Percentiles rank a stretch among this genome's conserved stretches.
phyloP scores from a whole-genome alignment of 2,888 invertebrate species.

The Argyresthia goedartella region DNA sequence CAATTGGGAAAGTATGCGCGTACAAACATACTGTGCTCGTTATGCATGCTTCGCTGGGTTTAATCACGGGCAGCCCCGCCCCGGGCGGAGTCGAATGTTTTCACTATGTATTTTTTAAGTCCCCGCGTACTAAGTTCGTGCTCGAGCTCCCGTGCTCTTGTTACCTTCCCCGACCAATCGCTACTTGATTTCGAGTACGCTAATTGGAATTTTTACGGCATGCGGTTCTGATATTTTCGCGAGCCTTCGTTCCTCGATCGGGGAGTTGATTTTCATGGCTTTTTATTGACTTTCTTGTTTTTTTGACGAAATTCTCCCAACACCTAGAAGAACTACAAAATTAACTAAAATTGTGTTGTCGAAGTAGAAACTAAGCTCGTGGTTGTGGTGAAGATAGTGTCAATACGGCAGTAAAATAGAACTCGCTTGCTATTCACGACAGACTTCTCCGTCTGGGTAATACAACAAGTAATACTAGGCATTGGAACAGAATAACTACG shows the following conservation, averaged over 20 bases:
- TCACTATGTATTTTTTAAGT: constrained; percentile 66
- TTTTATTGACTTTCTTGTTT: not conserved
- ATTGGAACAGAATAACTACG: not conserved
- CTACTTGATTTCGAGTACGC: constrained; percentile 18
- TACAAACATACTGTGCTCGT: constrained; percentile 63
- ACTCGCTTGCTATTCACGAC: too few relatives aligned
- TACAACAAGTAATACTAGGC: too few relatives aligned
- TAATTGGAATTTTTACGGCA: constrained; percentile 22
- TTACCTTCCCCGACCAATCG: constrained; percentile 14
- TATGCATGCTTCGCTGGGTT: constrained; percentile 65
- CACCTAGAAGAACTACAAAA: too few relatives aligned
- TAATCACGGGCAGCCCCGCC: constrained; percentile 58
- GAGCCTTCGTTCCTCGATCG: not conserved
- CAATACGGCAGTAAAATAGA: too few relatives aligned
- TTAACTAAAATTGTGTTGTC: too few relatives aligned
- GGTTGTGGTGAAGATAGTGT: too few relatives aligned
- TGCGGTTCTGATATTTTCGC: not conserved
- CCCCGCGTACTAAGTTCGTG: constrained; percentile 25
- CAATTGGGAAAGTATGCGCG: constrained; percentile 53
- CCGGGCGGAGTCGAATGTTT: constrained; percentile 53
- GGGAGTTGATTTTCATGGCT: not conserved
- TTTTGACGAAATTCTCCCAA: not conserved
- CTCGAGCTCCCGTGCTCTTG: constrained; percentile 16
- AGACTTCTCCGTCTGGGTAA: too few relatives aligned
- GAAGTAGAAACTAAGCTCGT: too few relatives aligned